Percentiles rank a stretch among this genome's conserved stretches.
phyloP scores from a whole-genome alignment of 2,113 vertebrate species.

The Ceyx melanurus region DNA sequence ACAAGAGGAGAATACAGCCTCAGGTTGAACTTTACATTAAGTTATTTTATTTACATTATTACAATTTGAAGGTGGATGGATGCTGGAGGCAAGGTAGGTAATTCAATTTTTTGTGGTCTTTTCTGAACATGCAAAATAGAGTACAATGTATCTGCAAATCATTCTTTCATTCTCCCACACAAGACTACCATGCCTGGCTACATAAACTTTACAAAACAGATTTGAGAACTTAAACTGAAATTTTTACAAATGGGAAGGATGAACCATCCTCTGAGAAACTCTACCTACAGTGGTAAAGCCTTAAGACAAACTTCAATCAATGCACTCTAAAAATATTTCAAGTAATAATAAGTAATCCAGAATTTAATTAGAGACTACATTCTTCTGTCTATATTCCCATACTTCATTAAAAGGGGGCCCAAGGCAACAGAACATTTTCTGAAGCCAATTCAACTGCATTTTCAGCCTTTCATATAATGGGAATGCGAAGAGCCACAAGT shows the following conservation, averaged over 20 bases:
- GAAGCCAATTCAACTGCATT: not conserved
- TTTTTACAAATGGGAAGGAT: not conserved
- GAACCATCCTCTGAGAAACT: not conserved
- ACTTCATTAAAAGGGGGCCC: not conserved
- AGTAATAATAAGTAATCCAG: not conserved
- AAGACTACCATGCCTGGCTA: not conserved
- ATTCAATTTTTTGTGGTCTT: not conserved
- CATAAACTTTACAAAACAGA: not conserved
- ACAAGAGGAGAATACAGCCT: not conserved
- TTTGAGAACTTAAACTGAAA: not conserved
- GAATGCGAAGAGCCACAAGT: not conserved
- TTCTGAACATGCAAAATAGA: not conserved
- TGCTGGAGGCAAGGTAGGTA: not conserved
- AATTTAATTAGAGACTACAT: not conserved
- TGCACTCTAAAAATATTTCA: not conserved
- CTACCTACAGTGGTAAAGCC: not conserved
- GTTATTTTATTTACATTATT: not conserved
- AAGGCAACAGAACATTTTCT: not conserved
- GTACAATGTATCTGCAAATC: not conserved
- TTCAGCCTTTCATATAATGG: not conserved
- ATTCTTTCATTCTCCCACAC: not conserved
- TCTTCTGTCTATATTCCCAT: not conserved
- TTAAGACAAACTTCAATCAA: not conserved
- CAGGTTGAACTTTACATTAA: not conserved
- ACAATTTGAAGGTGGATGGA: not conserved